Base-by-base conservation (phyloP, 1,140 invertebrate species). In the Pseudachorutes palmiensis region DNA sequence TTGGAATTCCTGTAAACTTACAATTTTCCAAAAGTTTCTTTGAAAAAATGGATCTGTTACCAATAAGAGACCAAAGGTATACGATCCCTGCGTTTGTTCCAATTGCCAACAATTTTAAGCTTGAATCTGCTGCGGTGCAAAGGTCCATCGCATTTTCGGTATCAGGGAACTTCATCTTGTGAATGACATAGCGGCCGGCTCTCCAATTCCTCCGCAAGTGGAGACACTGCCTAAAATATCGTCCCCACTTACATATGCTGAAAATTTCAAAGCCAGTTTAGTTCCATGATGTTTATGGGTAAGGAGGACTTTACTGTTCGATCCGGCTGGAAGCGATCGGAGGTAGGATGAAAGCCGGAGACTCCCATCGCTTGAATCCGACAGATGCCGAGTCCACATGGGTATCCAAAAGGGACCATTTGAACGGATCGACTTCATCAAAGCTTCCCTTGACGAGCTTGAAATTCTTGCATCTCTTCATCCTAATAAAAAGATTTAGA, bases 151-250 rank as follows among this genome's bases (percentile, higher is more conserved):
- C 24, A n/a, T 30, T 1, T 16, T 41, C 31, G 3, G 2, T 22
- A 32, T 36, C 32, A 3, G 66, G 64, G 1, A 63, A 5, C 3
- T 62, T 24, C 36, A 66, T 24, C 26, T 59, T 49, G 32, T 70
- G 57, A 16, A 70, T 57, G 1, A 48, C 51, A 36, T 30, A 66
- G 28, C 48, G 49, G 28, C 68, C 68, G 1, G 51, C 28, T 24
- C 61, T 62, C 64, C 68, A 69, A 24, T 65, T 69, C 2, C 28
- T 32, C 49, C 65, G 9, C 16, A 69, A 29, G 45, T 69, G 63
- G 19, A 24, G 28, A 26, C 67, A 65, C 1, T 65, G 62, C 12
- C 63, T 62, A 62, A 49, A 33, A 61, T 61, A 61, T 29, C 16
- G 19, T 16, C 16, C 32, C 59, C 59, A 61, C 2, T 61, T 29